A percentile compares a stretch with the other conserved stretches of the same genome.
Evolutionary conservation across 2,113 vertebrate species (phyloP).

Genomic region (Ammospiza caudacuta): DNA sequence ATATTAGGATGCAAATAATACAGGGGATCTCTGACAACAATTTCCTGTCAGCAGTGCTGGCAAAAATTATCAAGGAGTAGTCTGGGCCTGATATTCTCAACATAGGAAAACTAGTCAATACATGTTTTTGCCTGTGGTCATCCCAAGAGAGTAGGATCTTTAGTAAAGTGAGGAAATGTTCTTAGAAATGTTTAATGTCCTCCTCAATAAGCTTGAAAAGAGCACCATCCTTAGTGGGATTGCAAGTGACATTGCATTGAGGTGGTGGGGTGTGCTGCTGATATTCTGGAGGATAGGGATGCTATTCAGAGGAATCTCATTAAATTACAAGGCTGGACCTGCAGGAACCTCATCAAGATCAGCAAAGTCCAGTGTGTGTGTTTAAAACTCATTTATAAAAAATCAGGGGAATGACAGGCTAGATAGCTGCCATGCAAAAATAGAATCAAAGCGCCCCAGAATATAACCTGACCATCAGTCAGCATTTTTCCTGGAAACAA

Average conservation of each 20-base stretch:
- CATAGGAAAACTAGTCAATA: neutral
- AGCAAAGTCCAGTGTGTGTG: neutral
- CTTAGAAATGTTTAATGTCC: neutral
- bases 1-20: neutral
- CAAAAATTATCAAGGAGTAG: neutral
- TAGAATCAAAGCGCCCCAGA: neutral
- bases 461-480: neutral
- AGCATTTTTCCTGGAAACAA: neutral
- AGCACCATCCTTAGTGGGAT: neutral
- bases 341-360: neutral
- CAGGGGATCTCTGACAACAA: neutral
- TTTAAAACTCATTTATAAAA: neutral
- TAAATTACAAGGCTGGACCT: neutral
- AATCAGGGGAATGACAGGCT: neutral
- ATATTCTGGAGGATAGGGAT: neutral
- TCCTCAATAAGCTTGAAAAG: neutral
- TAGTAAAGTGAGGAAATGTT: neutral
- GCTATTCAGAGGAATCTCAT: neutral
- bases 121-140: neutral
- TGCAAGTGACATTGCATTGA: accelerated
- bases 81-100: neutral
- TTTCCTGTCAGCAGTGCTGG: neutral
- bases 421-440: neutral
- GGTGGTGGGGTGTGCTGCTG: accelerated
- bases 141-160: neutral